A percentile compares a stretch with the other conserved stretches of the same genome.
Conservation (phyloP, 2,888 invertebrate genomes). For the Abscondita cerata region DNA sequence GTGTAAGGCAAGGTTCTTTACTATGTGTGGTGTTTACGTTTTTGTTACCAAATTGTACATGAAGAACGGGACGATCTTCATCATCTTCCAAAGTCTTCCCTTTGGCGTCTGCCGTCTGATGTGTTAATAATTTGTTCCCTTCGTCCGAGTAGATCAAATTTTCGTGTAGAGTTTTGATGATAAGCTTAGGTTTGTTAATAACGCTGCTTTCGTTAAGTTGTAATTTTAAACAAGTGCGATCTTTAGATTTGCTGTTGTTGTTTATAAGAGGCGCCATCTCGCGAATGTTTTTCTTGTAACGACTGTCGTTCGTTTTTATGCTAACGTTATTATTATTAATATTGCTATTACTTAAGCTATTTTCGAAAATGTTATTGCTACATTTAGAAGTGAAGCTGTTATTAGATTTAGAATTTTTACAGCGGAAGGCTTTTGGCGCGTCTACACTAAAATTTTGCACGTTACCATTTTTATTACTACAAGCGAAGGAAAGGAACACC, state of each 20-base stretch:
- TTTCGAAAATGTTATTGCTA: slow-evolving; percentile 28
- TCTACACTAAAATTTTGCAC: slow-evolving; percentile 17
- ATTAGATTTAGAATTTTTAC: slow-evolving; percentile 26
- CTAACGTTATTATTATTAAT: neutral
- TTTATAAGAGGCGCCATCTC: slow-evolving; percentile 18
- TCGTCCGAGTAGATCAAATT: slow-evolving; percentile 22
- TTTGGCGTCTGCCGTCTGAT: neutral
- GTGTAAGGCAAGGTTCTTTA: slow-evolving; percentile 42
- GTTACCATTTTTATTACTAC: slow-evolving; percentile 23
- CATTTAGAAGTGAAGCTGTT: slow-evolving; percentile 21
- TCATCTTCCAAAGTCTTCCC: slow-evolving; percentile 33
- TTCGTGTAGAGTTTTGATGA: slow-evolving; percentile 23
- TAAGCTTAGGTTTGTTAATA: slow-evolving; percentile 23
- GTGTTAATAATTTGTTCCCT: slow-evolving; percentile 31
- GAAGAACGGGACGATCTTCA: slow-evolving; percentile 58
- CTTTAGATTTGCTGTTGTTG: slow-evolving; percentile 1
- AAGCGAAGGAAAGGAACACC: too few species aligned
- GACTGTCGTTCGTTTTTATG: neutral
- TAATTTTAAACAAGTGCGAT: slow-evolving; percentile 17
- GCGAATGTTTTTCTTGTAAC: neutral
- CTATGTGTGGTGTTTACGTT: slow-evolving; percentile 34
- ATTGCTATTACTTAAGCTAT: slow-evolving; percentile 12
- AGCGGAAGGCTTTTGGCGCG: slow-evolving; percentile 6
- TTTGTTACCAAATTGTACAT: slow-evolving; percentile 66
- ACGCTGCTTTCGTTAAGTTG: slow-evolving; percentile 19